phyloP scores from a whole-genome alignment of 1,140 invertebrate species.

The Ylistrum balloti region DNA sequence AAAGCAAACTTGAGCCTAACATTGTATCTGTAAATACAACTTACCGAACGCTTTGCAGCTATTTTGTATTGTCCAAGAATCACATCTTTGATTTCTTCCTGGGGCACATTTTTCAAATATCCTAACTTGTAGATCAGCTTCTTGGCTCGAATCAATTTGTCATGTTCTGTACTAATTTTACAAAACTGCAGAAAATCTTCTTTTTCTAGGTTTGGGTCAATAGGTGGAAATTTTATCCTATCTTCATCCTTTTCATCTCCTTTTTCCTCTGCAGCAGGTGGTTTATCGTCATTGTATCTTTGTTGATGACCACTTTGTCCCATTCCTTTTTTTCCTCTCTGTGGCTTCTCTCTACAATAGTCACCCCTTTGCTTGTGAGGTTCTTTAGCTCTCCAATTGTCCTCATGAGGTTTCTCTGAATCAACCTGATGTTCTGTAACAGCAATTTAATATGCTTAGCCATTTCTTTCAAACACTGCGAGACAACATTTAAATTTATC shows the following conservation, averaged over 20 bases:
- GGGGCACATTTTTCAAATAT: background rate
- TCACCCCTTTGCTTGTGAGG: background rate
- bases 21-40: no score
- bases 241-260: background rate
- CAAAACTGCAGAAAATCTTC: background rate
- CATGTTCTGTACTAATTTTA: background rate
- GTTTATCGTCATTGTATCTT: background rate
- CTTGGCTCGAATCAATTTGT: background rate
- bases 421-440: background rate
- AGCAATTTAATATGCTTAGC: no score
- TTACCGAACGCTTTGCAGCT: slow-evolving; percentile 1
- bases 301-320: background rate
- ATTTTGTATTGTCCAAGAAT: background rate
- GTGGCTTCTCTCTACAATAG: background rate
- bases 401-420: background rate
- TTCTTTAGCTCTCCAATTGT: background rate
- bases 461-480: no score
- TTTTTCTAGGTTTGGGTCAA: background rate
- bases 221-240: background rate
- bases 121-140: slow-evolving; percentile 25
- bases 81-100: background rate
- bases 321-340: background rate
- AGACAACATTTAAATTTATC: no score
- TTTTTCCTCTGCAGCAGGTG: background rate
- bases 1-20: no score